phyloP scores from a whole-genome alignment of 2,888 invertebrate genomes.

The Lacanobia wlatinum region DNA sequence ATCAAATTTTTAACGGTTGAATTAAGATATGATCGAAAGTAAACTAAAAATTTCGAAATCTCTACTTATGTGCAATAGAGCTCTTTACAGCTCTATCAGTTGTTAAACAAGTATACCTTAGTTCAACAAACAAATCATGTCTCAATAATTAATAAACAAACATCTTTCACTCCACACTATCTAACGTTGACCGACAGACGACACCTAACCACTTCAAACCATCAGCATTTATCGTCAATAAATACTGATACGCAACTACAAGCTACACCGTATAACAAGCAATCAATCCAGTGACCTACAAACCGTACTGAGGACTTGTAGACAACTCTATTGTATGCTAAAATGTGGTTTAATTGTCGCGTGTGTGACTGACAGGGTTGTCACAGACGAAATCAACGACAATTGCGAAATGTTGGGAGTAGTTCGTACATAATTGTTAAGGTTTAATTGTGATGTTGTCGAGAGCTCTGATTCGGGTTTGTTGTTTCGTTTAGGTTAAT shows the following conservation, averaged over 20 bases:
- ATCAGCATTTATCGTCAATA: conserved; percentile 48
- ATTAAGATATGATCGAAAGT: neutral
- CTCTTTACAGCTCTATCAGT: too few species aligned
- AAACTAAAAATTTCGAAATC: neutral
- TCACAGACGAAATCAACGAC: conserved; percentile 17
- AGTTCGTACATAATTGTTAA: conserved; percentile 25
- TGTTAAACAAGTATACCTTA: neutral
- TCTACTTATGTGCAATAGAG: too few species aligned
- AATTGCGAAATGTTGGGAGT: conserved; percentile 23
- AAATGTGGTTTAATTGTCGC: conserved; percentile 76
- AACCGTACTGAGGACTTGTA: conserved; percentile 64
- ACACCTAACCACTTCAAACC: conserved; percentile 34
- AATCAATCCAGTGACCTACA: conserved; percentile 81
- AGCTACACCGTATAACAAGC: conserved; percentile 63
- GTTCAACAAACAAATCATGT: conserved; percentile 6
- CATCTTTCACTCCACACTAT: conserved; percentile 31
- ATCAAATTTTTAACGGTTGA: neutral
- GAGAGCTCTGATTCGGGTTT: conserved; percentile 18
- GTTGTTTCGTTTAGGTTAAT: conserved; percentile 28
- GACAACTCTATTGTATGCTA: conserved; percentile 83
- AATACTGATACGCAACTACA: conserved; percentile 42
- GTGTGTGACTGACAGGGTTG: conserved; percentile 61
- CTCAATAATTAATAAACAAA: conserved; percentile 15
- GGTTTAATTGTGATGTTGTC: conserved; percentile 33
- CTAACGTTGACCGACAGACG: conserved; percentile 19